These are phyloP conservation scores for Drosophila sordidula DNA, from an alignment of 2,888 invertebrate genomes.

Conservation along the genomic window DNA sequence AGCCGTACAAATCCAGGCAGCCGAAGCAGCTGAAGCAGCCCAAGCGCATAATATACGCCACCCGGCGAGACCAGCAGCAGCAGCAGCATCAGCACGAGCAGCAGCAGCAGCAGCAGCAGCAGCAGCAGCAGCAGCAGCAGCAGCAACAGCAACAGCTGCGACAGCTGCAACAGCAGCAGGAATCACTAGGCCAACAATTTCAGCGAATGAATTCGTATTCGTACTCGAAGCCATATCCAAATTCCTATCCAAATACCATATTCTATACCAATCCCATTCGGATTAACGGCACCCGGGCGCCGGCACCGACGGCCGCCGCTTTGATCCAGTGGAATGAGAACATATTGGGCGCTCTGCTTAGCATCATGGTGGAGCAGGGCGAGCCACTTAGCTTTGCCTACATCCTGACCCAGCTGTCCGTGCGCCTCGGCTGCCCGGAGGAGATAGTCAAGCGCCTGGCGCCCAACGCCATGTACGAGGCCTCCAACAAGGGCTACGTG, in stretches of 20 bases:
- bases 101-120: not conserved
- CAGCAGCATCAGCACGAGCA: not conserved
- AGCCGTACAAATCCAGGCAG: not conserved
- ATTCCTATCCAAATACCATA: not conserved
- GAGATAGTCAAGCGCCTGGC: conserved; percentile 25
- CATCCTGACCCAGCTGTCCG: conserved; percentile 10
- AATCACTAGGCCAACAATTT: not conserved
- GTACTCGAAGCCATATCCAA: not conserved
- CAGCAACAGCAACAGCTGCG: not conserved
- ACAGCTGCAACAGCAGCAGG: not conserved
- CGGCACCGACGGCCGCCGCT: not conserved
- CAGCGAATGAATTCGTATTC: not conserved
- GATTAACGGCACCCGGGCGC: not conserved
- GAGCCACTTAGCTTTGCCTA: conserved; percentile 12
- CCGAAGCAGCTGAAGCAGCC: not conserved
- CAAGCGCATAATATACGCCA: not conserved
- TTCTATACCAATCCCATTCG: not conserved
- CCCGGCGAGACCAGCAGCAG: not conserved
- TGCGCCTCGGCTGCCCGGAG: conserved; percentile 20
- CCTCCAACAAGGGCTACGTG: conserved; percentile 28
- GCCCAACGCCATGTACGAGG: conserved; percentile 37
- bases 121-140: not conserved
- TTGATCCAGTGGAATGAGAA: conserved; percentile 17
- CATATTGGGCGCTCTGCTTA: conserved; percentile 9
- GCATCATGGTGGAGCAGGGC: conserved; percentile 21